These are phyloP conservation scores for Poeciliopsis infans DNA, from an alignment of 2,797 vertebrate genomes.

Conservation along the genomic window DNA sequence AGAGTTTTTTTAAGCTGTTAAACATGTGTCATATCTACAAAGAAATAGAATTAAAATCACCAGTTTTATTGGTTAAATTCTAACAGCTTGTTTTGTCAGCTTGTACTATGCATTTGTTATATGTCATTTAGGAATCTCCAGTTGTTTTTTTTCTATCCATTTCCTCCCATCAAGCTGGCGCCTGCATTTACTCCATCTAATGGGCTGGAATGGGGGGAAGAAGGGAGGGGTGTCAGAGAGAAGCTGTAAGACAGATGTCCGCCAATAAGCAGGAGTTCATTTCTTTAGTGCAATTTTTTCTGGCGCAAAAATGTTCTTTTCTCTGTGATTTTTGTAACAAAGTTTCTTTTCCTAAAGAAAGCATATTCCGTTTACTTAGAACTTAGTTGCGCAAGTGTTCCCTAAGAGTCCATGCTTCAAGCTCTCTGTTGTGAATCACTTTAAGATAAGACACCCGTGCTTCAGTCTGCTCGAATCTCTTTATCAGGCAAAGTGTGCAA, in stretches of 20 bases:
- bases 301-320: not conserved
- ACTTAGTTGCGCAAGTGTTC: not conserved
- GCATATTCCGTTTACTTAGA: conserved; percentile 17
- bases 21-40: not conserved
- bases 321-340: conserved; percentile 23
- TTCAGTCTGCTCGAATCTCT: conserved; percentile 8
- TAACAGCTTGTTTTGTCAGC: not conserved
- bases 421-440: conserved; percentile 1
- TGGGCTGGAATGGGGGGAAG: conserved; percentile 4
- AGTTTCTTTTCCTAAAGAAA: conserved; percentile 1
- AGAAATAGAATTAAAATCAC: not conserved
- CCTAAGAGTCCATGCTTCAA: not conserved
- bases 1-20: not conserved
- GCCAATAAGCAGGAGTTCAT: not conserved
- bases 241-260: conserved; percentile 9
- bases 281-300: not conserved
- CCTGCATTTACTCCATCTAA: conserved; percentile 50
- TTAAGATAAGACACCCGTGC: conserved; percentile 16
- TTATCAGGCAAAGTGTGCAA: conserved; percentile 19
- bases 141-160: conserved; percentile 20
- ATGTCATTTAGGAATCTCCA: conserved; percentile 8
- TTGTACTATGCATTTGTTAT: conserved; percentile 6
- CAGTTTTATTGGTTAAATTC: not conserved
- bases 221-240: conserved; percentile 8
- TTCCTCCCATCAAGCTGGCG: conserved; percentile 39